These are phyloP conservation scores for Caenorhabditis remanei DNA, from an alignment of 1,140 invertebrate genomes.

Conservation along the genomic window DNA sequence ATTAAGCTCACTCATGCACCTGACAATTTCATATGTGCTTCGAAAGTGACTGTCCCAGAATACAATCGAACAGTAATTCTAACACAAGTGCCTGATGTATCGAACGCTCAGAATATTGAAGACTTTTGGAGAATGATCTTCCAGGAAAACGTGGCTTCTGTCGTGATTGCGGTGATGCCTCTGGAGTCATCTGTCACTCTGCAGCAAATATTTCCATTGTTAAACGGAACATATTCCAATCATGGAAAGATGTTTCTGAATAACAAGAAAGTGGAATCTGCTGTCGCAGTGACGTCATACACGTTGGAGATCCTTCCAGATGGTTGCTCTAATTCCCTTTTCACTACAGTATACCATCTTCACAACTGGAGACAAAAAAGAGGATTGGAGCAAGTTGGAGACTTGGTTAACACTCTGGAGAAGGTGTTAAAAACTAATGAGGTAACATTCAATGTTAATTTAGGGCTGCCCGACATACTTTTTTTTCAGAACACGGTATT, in stretches of 20 bases:
- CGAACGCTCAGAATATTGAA: constrained; percentile 78
- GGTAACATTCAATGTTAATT: neutral
- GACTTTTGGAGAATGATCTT: constrained; percentile 51
- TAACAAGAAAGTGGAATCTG: constrained; percentile 36
- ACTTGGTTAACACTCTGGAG: neutral
- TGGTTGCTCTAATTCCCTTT: constrained; percentile 61
- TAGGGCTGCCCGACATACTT: neutral
- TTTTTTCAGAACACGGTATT: constrained; percentile 5
- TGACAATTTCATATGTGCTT: neutral
- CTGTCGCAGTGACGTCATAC: neutral
- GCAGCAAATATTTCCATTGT: neutral
- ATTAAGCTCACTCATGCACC: neutral
- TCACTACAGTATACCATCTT: constrained; percentile 59
- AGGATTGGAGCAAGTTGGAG: constrained; percentile 5
- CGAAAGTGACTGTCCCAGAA: neutral
- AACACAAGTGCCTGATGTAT: neutral
- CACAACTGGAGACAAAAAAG: constrained; percentile 27
- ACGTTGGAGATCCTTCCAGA: constrained; percentile 27
- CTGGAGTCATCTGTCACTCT: neutral
- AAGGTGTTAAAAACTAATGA: neutral
- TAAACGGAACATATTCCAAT: neutral
- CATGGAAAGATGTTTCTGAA: constrained; percentile 50
- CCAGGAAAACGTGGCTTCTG: neutral
- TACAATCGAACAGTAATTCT: neutral
- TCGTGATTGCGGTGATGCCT: constrained; percentile 12